Evolutionary conservation across 2,888 invertebrate genomes (phyloP), one percentile per base, ranked within the genome.

Genomic region (Drosophila stalkeri): DNA sequence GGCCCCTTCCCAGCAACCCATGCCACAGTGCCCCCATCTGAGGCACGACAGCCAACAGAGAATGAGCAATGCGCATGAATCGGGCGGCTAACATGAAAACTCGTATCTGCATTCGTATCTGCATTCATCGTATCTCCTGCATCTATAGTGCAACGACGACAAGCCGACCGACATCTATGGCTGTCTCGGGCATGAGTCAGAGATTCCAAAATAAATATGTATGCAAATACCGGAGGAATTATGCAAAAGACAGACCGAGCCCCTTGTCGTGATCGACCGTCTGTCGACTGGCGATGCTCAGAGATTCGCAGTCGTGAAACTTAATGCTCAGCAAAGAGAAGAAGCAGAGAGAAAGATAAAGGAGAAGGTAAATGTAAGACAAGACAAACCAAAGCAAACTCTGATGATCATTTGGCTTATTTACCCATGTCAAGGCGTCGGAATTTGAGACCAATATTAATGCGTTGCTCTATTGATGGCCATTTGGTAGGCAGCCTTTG

Each of bases 1-100:
- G 57, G 16, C 41, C 41, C 16, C 52, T n/a, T 8, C n/a, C n/a
- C 52, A 0, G 6, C 37, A 46, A 49, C 77, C 81, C 81, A 65
- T 55, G 39, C 82, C 86, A 83, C 60, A 75, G 77, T 73, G 86
- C 82, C 82, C 82, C 78, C 82, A 82, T 82, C 63, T 69, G 80
- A 16, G n/a, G 37, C 69, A 46, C 23, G 46, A 46, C 46, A 46
- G 46, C 46, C 16, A 46, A 23, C 46, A 61, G 52, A 2, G 52
- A 3, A 52, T 20, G 43, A 54, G 18, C 51, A 27, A 71, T 60
- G 70, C 73, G 52, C 65, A 73, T 71, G 74, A 77, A 77, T 77
- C 67, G 68, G 12, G 56, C 71, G 76, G 80, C 77, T 66, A 59
- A 59, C 60, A 73, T 68, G 41, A 77, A 77, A 16, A 74, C 18